A percentile compares a stretch with the other conserved stretches of the same genome.
Evolutionary conservation across 2,113 vertebrate genomes (phyloP).

Genomic region (Corydoras maculifer): DNA sequence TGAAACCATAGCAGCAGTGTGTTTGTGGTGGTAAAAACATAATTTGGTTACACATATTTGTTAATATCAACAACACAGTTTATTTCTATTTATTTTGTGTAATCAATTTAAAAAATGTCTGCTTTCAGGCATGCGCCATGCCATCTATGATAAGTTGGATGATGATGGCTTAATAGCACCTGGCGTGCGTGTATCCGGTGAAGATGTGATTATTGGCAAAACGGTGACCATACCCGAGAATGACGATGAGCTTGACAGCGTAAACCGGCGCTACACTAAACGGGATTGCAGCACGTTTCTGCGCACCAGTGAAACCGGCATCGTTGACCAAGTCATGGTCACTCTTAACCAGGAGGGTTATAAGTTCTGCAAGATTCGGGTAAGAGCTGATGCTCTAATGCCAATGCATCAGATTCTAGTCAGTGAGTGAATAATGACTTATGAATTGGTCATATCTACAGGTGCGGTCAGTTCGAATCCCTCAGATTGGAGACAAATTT

Average conservation of each 20-base stretch:
- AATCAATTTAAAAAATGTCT: background rate
- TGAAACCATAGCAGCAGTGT: too few relatives aligned
- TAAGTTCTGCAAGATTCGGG: conserved; percentile 98
- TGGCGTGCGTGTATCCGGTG: conserved; percentile 92
- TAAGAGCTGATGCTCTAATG: conserved; percentile 53
- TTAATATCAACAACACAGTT: too few relatives aligned
- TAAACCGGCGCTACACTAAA: conserved; percentile 89
- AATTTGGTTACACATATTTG: too few relatives aligned
- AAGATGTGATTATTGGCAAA: conserved; percentile 98
- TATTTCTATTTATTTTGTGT: background rate
- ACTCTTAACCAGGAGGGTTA: conserved; percentile 98
- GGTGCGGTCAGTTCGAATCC: conserved; percentile 95
- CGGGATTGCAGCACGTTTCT: conserved; percentile 96
- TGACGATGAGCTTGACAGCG: conserved; percentile 91
- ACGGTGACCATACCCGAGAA: conserved; percentile 93
- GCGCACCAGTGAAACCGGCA: conserved; percentile 92
- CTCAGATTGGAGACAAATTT: conserved; percentile 98
- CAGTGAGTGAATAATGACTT: too few relatives aligned
- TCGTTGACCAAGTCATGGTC: conserved; percentile 99
- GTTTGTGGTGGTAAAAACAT: too few relatives aligned
- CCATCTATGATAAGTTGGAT: conserved; percentile 96
- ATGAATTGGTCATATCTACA: conserved; percentile 41
- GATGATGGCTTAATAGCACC: conserved; percentile 96
- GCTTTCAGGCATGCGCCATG: conserved; percentile 87
- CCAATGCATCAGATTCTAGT: too few relatives aligned